Base-by-base conservation (phyloP, 1,140 invertebrate genomes). In the Andricus grossulariae region DNA sequence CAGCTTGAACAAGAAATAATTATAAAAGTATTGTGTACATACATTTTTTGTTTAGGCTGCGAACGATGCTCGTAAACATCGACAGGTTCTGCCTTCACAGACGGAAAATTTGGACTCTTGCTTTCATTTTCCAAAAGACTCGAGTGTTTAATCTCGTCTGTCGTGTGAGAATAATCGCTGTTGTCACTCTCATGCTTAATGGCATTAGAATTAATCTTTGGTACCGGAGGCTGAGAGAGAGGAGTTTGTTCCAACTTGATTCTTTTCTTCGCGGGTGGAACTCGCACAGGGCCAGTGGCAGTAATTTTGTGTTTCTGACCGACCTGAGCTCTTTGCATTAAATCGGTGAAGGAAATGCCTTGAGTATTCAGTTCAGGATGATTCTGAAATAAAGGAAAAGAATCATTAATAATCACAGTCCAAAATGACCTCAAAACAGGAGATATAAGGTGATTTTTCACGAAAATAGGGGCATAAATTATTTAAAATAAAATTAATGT, bases 281-380 rank as follows among this genome's bases (percentile, higher is more conserved):
- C 66, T 10, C 89, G 87, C n/a, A 86, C 74, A 0, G 84, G 51
- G 19, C 84, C 83, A 1, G 74, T 84, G 6, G 86, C 32, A 0
- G 83, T 80, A 5, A 91, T 73, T 73, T 91, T 92, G n/a, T 91
- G 90, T 39, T 92, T 92, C 71, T 91, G 89, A 16, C 90, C 90
- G 12, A 92, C 83, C 72, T 92, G 90, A 72, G 93, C 92, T 78
- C 93, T 83, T 66, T 90, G 84, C 71, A 93, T 90, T n/a, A 95
- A 89, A 83, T 94, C 94, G 32, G 93, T 90, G 3, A 94, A 84
- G 0, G 92, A 92, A 25, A 94, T 93, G 25, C 92, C 92, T 76
- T 92, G 91, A 0, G 92, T 94, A 80, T 93, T 93, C 49, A 94
- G 82, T 83, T 94, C 93, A 2, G 92, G 92, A 87, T 93, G 92